phyloP scores from a whole-genome alignment of 2,888 invertebrate genomes.

The Micoletzkya japonica region DNA sequence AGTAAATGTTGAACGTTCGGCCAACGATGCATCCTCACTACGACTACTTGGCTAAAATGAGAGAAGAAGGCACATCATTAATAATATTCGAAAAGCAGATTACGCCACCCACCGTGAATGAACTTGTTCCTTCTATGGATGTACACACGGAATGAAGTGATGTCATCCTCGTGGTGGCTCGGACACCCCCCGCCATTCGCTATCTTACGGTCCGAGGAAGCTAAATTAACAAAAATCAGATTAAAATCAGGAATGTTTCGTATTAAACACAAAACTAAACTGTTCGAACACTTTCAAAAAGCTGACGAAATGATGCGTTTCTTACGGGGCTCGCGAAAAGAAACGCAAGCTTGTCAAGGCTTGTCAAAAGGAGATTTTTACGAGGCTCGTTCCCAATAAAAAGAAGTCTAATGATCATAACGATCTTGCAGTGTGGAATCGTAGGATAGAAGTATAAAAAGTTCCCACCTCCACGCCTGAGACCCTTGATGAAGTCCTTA shows the following conservation, averaged over 20 bases:
- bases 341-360: no score
- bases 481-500: slow-evolving; percentile 25
- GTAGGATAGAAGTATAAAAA: no score
- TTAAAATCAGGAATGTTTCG: neutral
- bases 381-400: no score
- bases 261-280: neutral
- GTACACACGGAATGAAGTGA: slow-evolving; percentile 27
- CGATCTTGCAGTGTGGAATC: no score
- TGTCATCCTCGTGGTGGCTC: slow-evolving; percentile 8
- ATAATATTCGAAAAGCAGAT: neutral
- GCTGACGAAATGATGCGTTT: no score
- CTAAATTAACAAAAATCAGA: neutral
- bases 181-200: no score
- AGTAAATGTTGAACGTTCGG: no score
- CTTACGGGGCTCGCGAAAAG: no score
- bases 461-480: slow-evolving; percentile 26
- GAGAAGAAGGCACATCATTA: neutral
- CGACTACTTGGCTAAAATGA: neutral
- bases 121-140: slow-evolving; percentile 29
- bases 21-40: no score
- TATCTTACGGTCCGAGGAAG: slow-evolving; percentile 14
- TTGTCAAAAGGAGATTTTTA: no score
- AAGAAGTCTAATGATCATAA: no score
- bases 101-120: slow-evolving; percentile 18
- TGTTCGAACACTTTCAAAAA: neutral